phyloP scores from a whole-genome alignment of 2,797 vertebrate species.

The Pelochelys cantorii region DNA sequence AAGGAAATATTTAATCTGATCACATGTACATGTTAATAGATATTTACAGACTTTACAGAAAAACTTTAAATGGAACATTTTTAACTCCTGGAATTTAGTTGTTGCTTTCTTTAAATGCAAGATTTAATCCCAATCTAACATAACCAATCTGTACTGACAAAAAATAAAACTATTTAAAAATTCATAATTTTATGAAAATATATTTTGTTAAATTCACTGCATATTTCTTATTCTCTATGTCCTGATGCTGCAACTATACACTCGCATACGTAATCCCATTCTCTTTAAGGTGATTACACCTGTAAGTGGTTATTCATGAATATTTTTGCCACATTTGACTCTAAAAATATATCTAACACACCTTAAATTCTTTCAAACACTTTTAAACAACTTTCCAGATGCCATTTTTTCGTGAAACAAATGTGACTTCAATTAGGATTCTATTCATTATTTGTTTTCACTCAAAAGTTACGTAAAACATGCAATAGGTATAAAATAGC shows the following conservation, averaged over 20 bases:
- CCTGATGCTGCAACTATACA: not conserved
- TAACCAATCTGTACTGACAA: not conserved
- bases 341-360: not conserved
- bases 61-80: not conserved
- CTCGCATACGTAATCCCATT: not conserved
- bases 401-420: slow-evolving; percentile 42
- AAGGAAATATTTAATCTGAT: slow-evolving; percentile 38
- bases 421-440: slow-evolving; percentile 64
- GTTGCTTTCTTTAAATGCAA: not conserved
- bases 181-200: fast-evolving
- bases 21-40: not conserved
- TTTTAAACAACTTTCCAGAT: slow-evolving; percentile 57
- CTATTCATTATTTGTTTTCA: slow-evolving; percentile 4
- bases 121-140: not conserved
- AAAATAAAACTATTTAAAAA: not conserved
- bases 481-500: slow-evolving; percentile 11
- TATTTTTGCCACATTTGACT: not conserved
- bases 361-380: not conserved
- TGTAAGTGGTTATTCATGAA: fast-evolving
- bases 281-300: not conserved
- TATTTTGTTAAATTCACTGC: not conserved
- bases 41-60: slow-evolving; percentile 44
- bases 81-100: not conserved
- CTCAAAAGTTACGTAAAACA: slow-evolving; percentile 44
- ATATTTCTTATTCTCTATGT: not conserved